These are phyloP conservation scores for Hoplostethus mediterraneus DNA, from an alignment of 2,797 vertebrate genomes.

Conservation along the genomic window DNA sequence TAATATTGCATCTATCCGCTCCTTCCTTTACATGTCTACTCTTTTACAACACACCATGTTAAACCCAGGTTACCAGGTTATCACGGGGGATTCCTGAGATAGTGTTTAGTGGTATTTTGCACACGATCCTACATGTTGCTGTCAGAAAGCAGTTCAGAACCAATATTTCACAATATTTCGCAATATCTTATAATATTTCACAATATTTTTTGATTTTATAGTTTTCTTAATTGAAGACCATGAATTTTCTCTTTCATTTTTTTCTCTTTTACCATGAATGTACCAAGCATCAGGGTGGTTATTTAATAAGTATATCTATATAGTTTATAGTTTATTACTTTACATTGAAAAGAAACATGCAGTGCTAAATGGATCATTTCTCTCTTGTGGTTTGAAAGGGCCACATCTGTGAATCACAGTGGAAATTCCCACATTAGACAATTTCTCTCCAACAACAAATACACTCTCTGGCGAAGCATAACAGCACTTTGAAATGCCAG, in stretches of 20 bases:
- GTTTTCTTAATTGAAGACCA: background rate
- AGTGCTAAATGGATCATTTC: constrained; percentile 54
- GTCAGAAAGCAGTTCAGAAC: background rate
- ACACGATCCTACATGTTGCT: constrained; percentile 1
- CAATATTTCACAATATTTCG: background rate
- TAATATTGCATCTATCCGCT: constrained; percentile 73
- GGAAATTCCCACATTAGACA: constrained; percentile 59
- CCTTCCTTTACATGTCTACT: constrained; percentile 23
- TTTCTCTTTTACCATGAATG: background rate
- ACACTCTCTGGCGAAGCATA: constrained; percentile 36
- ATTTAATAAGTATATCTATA: constrained; percentile 14
- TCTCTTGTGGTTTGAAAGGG: constrained; percentile 39
- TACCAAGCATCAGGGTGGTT: background rate
- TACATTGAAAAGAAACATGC: constrained; percentile 35
- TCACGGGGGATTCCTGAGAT: background rate
- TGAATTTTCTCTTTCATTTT: background rate
- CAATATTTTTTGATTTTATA: background rate
- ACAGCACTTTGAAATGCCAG: constrained; percentile 52
- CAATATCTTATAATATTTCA: background rate
- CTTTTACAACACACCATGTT: constrained; percentile 25
- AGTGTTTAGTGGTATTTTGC: constrained; percentile 7
- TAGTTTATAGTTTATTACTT: constrained; percentile 16
- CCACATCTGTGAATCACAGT: constrained; percentile 47
- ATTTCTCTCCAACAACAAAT: constrained; percentile 66
- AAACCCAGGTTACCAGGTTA: background rate